Evolutionary conservation across 2,888 invertebrate genomes (phyloP), one percentile per base, ranked within the genome.

Genomic region (Deilephila elpenor): DNA sequence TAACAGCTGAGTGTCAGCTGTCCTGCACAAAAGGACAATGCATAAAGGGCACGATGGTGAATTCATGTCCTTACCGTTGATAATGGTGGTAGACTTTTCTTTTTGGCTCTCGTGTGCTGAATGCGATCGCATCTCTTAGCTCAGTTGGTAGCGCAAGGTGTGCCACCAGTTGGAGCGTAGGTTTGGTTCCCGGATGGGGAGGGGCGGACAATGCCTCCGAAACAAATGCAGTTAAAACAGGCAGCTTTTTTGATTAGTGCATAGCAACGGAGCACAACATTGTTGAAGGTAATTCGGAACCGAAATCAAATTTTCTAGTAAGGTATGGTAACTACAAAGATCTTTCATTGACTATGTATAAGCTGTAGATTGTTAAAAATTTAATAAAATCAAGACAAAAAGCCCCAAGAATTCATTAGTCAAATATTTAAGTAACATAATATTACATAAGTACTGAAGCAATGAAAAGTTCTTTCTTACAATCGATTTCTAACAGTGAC

Each of bases 1-100:
- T 25, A 51, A 67, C 67, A 67, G 67, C 67, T 67, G 67, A 67
- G 25, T 17, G 67, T 67, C 67, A 67, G 67, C 67, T 67, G 67
- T 67, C 51, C n/a, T 17, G 53, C 44, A 71, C 61, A 61, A 61
- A 72, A 34, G 72, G 17, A 64, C 64, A 59, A 72, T 56, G 72
- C 44, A 51, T 67, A 67, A 67, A 67, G 67, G 67, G 67, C 67
- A 67, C 25, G 25, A 25, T 14, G 25, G 25, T 67, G 44, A 25
- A 51, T 67, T 67, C 67, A 67, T 67, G 51, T 44, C 51, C 51
- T 67, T 51, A 67, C 44, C 20, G 44, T 56, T 56, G 19, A 56
- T 67, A 67, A 67, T 67, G 67, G 44, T 8, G 64, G 11, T 8
- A 20, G 44, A 64, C 14, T 64, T 44, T 5, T 67, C 51, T 67